Base-by-base conservation (phyloP, 2,113 vertebrate genomes). In the Ochotona princeps region DNA sequence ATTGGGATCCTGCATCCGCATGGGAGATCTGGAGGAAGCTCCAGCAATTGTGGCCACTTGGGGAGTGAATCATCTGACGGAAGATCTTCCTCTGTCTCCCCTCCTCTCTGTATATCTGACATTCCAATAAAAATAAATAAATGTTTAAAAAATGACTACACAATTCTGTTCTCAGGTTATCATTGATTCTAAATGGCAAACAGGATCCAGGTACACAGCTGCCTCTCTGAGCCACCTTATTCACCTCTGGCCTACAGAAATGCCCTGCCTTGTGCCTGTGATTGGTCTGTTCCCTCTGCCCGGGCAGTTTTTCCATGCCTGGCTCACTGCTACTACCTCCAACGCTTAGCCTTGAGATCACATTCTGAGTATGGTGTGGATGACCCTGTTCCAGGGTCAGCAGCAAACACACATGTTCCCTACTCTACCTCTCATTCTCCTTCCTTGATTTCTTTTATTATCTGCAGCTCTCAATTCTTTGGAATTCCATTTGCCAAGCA, bases 101-200 rank as follows among this genome's bases (percentile, higher is more conserved):
- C 38, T 44, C 38, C 38, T 44, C 38, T 44, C 38, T 44, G 38
- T 44, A 44, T 44, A 44, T 44, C 38, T 44, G 38, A 3, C 38
- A 4, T 44, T 44, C 38, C 38, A 44, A 44, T 4, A 6, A 44
- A 44, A 44, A 44, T 44, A 44, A 44, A 44, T 44, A 44, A 44
- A 44, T 44, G 38, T 44, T 44, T 44, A 44, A 44, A 44, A 44
- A 44, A 44, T 44, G 25, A 54, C 57, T 69, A 60, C 15, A 60
- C 87, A 83, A 54, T 63, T 87, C 74, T 92, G 30, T 85, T 47
- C 65, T 93, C 9, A 21, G 60, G 28, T 90, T 79, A 67, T 67
- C 35, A 72, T 0, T 70, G 89, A 88, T 81, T 94, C 85, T 88
- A 70, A 86, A 96, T 57, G 54, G 18, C 54, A 57, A 57, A 57